Base-by-base conservation (phyloP, 2,113 vertebrate genomes). In the Sinocyclocheilus anophthalmus region DNA sequence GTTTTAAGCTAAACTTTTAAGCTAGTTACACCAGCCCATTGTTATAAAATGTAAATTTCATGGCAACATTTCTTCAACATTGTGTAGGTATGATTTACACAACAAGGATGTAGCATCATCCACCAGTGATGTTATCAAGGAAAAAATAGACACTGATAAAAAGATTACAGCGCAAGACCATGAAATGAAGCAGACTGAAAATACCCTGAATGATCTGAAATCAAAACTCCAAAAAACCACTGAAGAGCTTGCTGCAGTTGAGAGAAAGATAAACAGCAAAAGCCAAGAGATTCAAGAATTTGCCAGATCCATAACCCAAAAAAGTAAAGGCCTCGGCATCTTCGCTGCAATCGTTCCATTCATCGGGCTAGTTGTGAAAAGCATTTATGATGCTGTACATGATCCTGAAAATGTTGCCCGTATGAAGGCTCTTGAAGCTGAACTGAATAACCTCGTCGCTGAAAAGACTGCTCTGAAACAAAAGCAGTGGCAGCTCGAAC, bases 61-160 rank as follows among this genome's bases (percentile, higher is more conserved):
- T 5, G 1, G 1, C 18, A n/a, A 76, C 1, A 22, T 59, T 77
- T 76, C 3, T 67, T 69, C 5, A n/a, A 42, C 9, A 16, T 57
- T 77, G 4, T 76, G 1, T 39, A 77, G 80, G 37, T 86, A 76
- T 63, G 42, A 18, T 2, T 20, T 26, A 57, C 80, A 76, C 26
- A 76, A 69, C 61, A 39, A 10, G 26, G 73, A 83, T 24, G 45
- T 87, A 0, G 59, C 55, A 24, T 24, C 4, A 0, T 24, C 24
- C 24, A 67, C 81, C 42, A 87, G 86, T 78, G 86, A 84, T 37
- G 63, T 84, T 55, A 50, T 61, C 37, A 9, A n/a, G 5, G 76
- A 83, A 55, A 87, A 87, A 67, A 1, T 0, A 1, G 20, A 87
- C 0, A 87, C 86, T 0, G 81, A 84, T 1, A 22, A 77, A 14